Evolutionary conservation across 2,113 vertebrate genomes (phyloP), one percentile per base, ranked within the genome.

Genomic region (Mobula birostris): DNA sequence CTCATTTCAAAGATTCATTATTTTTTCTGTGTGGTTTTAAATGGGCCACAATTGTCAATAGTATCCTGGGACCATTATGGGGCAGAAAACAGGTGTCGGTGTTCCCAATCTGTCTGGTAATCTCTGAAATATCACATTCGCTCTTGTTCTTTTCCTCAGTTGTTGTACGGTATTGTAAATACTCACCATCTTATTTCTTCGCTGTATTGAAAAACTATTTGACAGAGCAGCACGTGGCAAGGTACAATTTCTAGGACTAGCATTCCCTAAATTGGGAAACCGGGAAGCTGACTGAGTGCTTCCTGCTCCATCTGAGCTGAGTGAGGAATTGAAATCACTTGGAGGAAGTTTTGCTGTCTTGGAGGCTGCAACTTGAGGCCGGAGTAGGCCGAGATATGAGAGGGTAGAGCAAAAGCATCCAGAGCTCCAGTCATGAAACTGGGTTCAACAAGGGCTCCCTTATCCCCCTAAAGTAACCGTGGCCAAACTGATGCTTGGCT

Each of bases 131-230:
- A 56, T 48, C 40, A 17, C 19, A 21, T 80, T 15, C 32, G 36
- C 79, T 29, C 6, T 61, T 56, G 83, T 87, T 58, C 61, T 88
- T 14, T 32, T 32, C 85, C 21, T 66, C 29, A 66, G 61, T 66
- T 29, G 21, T 63, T 32, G 85, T 88, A 32, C 58, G 83, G 83
- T 87, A 87, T 56, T 88, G 85, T 88, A 66, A 88, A 66, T 88
- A 32, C 32, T 66, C 61, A 66, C 29, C 27, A 32, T 88, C 85
- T 66, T n/a, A 29, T 19, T 32, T 32, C 63, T 88, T 72, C 19
- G 5, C 85, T 88, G 29, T 63, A 66, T 32, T 88, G 6, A 66
- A 66, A 72, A 66, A 32, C 29, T 66, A 88, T 7, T 29, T 63
- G n/a, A 32, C 29, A 32, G 24, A 83, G 48, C 48, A 56, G 36